These are phyloP conservation scores for Polydrusus tereticollis DNA, from an alignment of 2,888 invertebrate species.

Conservation along the genomic window DNA sequence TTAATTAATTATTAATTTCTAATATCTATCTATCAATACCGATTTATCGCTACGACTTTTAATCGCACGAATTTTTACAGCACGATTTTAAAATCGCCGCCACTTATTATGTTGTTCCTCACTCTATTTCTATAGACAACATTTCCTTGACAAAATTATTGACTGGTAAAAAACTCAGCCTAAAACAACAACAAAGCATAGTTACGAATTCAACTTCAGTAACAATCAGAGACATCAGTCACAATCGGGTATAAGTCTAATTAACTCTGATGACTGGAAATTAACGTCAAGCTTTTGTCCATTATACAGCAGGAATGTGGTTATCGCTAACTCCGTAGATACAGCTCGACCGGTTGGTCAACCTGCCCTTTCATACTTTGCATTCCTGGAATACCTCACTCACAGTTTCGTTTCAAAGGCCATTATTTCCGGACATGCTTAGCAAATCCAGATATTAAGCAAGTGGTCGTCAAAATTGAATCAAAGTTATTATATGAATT, in stretches of 20 bases:
- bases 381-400: neutral
- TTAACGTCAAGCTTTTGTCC: constrained; percentile 64
- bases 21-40: too few species aligned
- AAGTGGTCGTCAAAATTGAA: too few species aligned
- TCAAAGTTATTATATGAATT: too few species aligned
- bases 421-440: neutral
- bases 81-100: too few species aligned
- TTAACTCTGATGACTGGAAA: constrained; percentile 60
- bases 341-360: neutral
- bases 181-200: too few species aligned
- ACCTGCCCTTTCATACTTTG: neutral
- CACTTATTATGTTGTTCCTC: too few species aligned
- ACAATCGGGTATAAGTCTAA: neutral
- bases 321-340: constrained; percentile 55
- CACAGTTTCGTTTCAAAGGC: neutral
- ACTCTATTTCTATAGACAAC: too few species aligned
- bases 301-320: constrained; percentile 62
- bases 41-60: too few species aligned
- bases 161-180: too few species aligned
- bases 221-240: neutral
- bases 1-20: too few species aligned
- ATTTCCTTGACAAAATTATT: too few species aligned
- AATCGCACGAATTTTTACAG: too few species aligned
- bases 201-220: neutral
- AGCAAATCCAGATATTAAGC: neutral